phyloP scores from a whole-genome alignment of 2,797 vertebrate genomes.

The Botia almorhae region DNA sequence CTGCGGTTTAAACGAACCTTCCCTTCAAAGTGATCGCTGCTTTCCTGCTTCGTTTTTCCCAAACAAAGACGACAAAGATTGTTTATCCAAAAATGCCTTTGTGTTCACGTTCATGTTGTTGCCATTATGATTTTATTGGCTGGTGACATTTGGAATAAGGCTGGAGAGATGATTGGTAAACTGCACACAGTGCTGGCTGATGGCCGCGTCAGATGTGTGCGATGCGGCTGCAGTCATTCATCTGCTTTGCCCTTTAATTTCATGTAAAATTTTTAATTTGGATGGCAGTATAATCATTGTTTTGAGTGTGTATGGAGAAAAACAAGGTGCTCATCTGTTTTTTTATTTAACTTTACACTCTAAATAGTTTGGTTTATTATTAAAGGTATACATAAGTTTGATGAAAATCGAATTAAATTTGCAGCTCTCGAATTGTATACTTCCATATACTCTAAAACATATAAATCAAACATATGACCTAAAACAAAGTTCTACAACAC shows the following conservation, averaged over 20 bases:
- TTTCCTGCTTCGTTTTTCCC: constrained; percentile 57
- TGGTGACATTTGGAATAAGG: constrained; percentile 66
- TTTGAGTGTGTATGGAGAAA: not conserved
- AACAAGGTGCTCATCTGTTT: constrained; percentile 27
- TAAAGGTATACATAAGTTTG: not conserved
- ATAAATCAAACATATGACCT: no score
- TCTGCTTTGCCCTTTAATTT: constrained; percentile 47
- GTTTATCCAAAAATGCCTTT: constrained; percentile 74
- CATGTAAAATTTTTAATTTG: constrained; percentile 48
- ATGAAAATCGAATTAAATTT: no score
- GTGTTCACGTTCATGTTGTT: constrained; percentile 78
- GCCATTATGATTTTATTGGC: constrained; percentile 82
- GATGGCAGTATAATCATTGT: constrained; percentile 44
- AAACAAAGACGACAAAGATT: constrained; percentile 51
- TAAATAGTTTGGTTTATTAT: not conserved
- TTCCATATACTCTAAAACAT: no score
- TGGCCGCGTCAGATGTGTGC: constrained; percentile 48
- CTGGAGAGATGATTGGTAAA: constrained; percentile 58
- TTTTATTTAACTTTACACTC: constrained; percentile 20
- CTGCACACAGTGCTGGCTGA: constrained; percentile 56
- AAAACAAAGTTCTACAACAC: no score
- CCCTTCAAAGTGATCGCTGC: constrained; percentile 45
- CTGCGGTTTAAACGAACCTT: constrained; percentile 75
- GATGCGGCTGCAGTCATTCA: constrained; percentile 44
- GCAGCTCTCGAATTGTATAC: no score